Percentiles rank a stretch among this genome's conserved stretches.
phyloP scores from a whole-genome alignment of 2,888 invertebrate species.

The Acrobeloides nanus region DNA sequence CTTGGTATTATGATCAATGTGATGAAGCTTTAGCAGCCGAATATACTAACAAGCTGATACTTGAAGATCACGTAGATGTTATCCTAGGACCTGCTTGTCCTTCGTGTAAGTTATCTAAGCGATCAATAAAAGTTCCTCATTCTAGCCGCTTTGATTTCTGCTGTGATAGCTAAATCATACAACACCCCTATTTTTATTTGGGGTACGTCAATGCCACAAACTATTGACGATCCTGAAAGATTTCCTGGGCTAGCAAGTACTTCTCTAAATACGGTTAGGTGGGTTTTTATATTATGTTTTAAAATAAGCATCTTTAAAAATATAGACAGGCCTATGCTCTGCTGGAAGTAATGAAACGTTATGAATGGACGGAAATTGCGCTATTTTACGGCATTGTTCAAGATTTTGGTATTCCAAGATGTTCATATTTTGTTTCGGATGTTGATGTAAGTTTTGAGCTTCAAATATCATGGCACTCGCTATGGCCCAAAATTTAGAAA shows the following conservation, averaged over 20 bases:
- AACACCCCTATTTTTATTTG: conserved; percentile 22
- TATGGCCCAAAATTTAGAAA: no score
- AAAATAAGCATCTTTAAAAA: no score
- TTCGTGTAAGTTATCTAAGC: conserved; percentile 5
- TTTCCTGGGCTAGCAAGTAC: no score
- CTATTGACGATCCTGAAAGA: conserved; percentile 7
- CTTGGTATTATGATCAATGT: conserved; percentile 19
- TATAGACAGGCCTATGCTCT: no score
- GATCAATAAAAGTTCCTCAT: conserved; percentile 10
- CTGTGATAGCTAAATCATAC: conserved; percentile 20
- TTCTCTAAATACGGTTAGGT: no score
- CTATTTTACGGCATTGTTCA: no score
- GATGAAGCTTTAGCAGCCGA: conserved; percentile 10
- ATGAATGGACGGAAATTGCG: conserved; percentile 9
- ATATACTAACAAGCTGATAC: conserved; percentile 22
- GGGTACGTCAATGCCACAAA: conserved; percentile 19
- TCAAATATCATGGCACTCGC: no score
- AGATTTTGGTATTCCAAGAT: no score
- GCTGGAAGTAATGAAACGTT: conserved; percentile 9
- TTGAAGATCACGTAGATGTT: conserved; percentile 23
- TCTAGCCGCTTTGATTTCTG: conserved; percentile 14
- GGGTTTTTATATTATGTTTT: no score
- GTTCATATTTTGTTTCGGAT: no score
- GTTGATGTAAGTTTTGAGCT: no score
- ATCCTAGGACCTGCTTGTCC: conserved; percentile 32